Conservation (phyloP, 1,140 invertebrate genomes). For the Drosophila sturtevanti region DNA sequence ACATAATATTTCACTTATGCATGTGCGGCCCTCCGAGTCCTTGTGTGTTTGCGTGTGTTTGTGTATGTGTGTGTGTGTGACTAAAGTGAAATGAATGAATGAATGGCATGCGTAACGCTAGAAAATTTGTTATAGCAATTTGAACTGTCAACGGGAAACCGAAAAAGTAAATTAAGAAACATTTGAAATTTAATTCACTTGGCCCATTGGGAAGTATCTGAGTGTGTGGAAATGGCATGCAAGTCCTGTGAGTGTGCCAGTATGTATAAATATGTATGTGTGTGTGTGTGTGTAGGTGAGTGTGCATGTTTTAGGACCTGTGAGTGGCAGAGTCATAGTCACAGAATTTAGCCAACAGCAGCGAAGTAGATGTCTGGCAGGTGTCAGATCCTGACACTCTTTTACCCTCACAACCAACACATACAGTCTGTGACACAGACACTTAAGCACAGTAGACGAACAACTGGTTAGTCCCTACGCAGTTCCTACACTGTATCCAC, state of each 20-base stretch:
- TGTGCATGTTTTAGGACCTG: slow-evolving; percentile 14
- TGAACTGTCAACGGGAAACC: slow-evolving; percentile 79
- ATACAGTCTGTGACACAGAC: slow-evolving; percentile 24
- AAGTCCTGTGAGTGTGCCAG: background rate
- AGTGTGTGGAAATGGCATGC: background rate
- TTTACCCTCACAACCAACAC: background rate
- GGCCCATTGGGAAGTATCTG: slow-evolving; percentile 28
- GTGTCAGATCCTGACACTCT: slow-evolving; percentile 62
- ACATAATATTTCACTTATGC: slow-evolving; percentile 81
- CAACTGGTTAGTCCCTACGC: slow-evolving; percentile 29
- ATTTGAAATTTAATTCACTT: slow-evolving; percentile 81
- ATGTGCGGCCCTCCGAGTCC: slow-evolving; percentile 53
- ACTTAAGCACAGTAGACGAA: slow-evolving; percentile 60
- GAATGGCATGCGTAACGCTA: slow-evolving; percentile 77
- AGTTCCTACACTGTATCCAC: slow-evolving; percentile 5
- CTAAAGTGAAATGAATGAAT: slow-evolving; percentile 70
- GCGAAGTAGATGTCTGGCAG: slow-evolving; percentile 55
- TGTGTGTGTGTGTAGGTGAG: slow-evolving; percentile 10
- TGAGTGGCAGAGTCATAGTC: slow-evolving; percentile 58
- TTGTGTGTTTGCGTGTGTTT: slow-evolving; percentile 10
- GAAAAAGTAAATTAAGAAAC: slow-evolving; percentile 82
- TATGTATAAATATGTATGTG: slow-evolving; percentile 10
- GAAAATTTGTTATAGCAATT: slow-evolving; percentile 81
- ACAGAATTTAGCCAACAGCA: slow-evolving; percentile 32
- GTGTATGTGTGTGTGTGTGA: slow-evolving; percentile 14